Conservation (phyloP, 2,797 vertebrate genomes). For the Chrysocyon brachyurus region DNA sequence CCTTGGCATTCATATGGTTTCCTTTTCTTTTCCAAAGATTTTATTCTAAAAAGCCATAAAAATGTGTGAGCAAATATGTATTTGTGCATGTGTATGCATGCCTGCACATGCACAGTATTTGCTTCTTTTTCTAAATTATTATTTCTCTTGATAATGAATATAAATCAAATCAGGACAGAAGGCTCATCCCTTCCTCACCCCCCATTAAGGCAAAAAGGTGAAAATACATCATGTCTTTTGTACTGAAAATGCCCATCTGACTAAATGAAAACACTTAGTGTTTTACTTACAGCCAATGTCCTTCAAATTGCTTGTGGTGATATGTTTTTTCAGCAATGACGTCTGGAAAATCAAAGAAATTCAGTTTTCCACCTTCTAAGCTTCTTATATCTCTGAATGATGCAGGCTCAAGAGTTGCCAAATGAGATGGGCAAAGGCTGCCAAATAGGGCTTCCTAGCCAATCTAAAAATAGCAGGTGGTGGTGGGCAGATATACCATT, state of each 20-base stretch:
- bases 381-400: conserved; percentile 68
- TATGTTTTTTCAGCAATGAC: conserved; percentile 50
- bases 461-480: conserved; percentile 77
- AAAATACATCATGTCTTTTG: background rate
- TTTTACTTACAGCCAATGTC: conserved; percentile 70
- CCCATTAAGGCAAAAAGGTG: conserved; percentile 19
- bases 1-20: conserved; percentile 22
- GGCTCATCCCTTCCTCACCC: background rate
- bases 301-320: conserved; percentile 51
- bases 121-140: conserved; percentile 25
- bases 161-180: conserved; percentile 48
- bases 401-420: conserved; percentile 79
- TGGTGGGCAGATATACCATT: conserved; percentile 34
- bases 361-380: conserved; percentile 65
- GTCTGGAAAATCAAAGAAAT: conserved; percentile 69
- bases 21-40: conserved; percentile 45
- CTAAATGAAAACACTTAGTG: conserved; percentile 36
- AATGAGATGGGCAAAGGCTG: conserved; percentile 73
- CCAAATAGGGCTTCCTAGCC: conserved; percentile 74
- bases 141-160: conserved; percentile 59
- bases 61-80: background rate
- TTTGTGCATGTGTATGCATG: background rate
- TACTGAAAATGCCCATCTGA: background rate
- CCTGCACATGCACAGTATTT: background rate
- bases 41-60: conserved; percentile 63